These are phyloP conservation scores for Heliconius eleuchia DNA, from an alignment of 1,140 invertebrate species.

Conservation along the genomic window DNA sequence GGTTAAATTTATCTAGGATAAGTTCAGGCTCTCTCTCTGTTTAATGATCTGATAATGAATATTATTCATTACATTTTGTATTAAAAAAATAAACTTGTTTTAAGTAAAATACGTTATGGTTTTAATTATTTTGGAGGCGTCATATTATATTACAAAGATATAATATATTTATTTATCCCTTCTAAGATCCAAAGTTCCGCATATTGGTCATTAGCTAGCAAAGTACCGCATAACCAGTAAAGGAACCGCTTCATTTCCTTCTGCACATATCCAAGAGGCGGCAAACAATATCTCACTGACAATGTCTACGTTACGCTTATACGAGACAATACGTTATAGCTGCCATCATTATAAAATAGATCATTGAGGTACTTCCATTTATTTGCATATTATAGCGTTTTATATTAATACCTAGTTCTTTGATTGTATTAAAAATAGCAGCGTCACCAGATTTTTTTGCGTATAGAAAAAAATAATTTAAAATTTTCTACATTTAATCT, in stretches of 20 bases:
- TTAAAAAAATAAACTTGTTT: no score
- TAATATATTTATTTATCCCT: not conserved
- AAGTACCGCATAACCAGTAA: not conserved
- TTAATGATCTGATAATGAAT: no score
- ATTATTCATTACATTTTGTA: no score
- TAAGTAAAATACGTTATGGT: no score
- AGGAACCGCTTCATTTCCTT: slow-evolving; percentile 71
- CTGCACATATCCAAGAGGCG: slow-evolving; percentile 70
- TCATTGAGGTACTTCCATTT: not conserved
- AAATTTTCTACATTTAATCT: no score
- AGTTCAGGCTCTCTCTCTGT: not conserved
- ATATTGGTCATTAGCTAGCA: not conserved
- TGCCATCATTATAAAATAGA: not conserved
- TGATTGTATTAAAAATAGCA: no score
- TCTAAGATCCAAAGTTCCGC: not conserved
- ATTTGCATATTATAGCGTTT: not conserved
- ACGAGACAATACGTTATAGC: not conserved
- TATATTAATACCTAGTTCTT: not conserved
- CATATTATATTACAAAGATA: not conserved
- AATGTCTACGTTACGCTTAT: slow-evolving; percentile 58
- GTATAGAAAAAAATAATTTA: no score
- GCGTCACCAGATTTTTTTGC: no score
- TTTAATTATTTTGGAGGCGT: no score
- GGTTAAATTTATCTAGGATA: no score
- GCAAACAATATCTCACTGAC: slow-evolving; percentile 72